Evolutionary conservation across 2,797 vertebrate species (phyloP).

Genomic region (Oreochromis grahami): DNA sequence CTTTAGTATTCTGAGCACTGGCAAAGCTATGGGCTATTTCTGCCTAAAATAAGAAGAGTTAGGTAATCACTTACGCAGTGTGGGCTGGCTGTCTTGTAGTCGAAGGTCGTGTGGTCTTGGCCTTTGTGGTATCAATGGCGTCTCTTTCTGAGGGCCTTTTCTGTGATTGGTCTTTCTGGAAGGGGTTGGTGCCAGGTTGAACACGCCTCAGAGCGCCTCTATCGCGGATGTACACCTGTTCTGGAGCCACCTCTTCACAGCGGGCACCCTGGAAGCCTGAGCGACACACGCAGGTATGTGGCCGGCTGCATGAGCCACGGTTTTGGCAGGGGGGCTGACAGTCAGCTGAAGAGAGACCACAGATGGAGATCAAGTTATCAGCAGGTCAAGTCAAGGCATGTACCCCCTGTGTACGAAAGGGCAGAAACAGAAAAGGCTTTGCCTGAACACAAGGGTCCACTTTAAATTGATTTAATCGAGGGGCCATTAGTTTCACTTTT

Average conservation of each 20-base stretch:
- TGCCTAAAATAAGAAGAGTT: background rate
- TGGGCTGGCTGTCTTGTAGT: constrained; percentile 63
- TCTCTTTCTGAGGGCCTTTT: constrained; percentile 54
- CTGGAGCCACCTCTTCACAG: constrained; percentile 88
- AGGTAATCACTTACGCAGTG: constrained; percentile 66
- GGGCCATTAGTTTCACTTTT: constrained; percentile 54
- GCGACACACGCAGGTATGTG: constrained; percentile 92
- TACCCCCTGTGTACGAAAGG: constrained; percentile 5
- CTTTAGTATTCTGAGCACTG: background rate
- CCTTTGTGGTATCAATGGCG: constrained; percentile 31
- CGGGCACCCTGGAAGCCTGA: constrained; percentile 87
- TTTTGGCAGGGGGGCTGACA: constrained; percentile 95
- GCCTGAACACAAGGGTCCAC: constrained; percentile 29
- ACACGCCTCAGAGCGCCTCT: constrained; percentile 71
- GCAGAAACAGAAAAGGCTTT: constrained; percentile 37
- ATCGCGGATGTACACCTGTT: constrained; percentile 88
- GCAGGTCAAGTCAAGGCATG: constrained; percentile 39
- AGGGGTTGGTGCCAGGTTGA: constrained; percentile 57
- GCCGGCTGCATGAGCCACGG: constrained; percentile 92
- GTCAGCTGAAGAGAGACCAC: constrained; percentile 80
- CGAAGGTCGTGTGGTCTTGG: constrained; percentile 61
- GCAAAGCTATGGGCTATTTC: background rate
- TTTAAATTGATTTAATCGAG: constrained; percentile 63
- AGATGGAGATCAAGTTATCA: constrained; percentile 52
- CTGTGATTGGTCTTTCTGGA: constrained; percentile 67